Conservation (phyloP, 2,797 vertebrate species). For the Urophycis tenuis region DNA sequence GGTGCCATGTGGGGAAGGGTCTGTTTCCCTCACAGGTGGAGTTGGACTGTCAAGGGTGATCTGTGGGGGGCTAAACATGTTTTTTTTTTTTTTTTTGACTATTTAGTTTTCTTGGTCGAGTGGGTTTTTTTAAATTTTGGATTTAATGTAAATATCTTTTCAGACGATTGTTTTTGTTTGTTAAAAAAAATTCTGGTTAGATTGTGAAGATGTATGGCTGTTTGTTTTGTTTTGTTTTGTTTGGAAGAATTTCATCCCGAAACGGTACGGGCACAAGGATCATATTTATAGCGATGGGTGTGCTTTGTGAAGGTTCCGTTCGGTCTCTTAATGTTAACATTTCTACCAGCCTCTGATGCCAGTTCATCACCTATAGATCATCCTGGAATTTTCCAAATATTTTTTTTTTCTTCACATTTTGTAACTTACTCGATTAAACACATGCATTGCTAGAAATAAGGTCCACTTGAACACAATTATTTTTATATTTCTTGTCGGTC, state of each 20-base stretch:
- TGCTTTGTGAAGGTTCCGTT: background rate
- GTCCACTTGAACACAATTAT: background rate
- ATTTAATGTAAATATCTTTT: conserved; percentile 56
- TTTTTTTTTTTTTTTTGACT: background rate
- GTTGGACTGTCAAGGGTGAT: background rate
- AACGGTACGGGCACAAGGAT: background rate
- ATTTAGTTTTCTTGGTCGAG: background rate
- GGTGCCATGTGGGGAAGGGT: too few species aligned
- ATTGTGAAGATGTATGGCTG: conserved; percentile 16
- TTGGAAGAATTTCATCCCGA: background rate
- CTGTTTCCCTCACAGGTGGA: background rate
- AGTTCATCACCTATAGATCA: background rate
- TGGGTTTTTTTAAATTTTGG: conserved; percentile 32
- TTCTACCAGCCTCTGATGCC: background rate
- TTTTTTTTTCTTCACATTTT: background rate
- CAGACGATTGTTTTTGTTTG: conserved; percentile 16
- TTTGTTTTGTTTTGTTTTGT: background rate
- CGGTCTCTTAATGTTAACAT: background rate
- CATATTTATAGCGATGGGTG: background rate
- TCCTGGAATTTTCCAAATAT: background rate
- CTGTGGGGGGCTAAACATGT: background rate
- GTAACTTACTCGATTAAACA: background rate
- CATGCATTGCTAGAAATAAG: background rate
- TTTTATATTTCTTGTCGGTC: conserved; percentile 16
- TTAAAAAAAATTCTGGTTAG: conserved; percentile 48